phyloP scores from a whole-genome alignment of 2,888 invertebrate genomes.

The Plagodis pulveraria region DNA sequence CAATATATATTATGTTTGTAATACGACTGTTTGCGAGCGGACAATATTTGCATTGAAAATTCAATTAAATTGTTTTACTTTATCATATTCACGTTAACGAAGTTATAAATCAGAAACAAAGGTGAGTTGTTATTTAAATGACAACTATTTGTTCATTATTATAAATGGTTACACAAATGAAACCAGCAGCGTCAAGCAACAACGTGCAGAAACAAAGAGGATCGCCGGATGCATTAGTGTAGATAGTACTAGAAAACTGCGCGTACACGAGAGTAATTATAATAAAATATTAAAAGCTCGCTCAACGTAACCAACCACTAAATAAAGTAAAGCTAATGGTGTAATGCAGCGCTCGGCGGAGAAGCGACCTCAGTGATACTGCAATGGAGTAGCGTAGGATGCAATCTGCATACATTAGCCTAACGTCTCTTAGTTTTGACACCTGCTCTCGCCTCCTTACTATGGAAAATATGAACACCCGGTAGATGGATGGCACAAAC shows the following conservation, averaged over 20 bases:
- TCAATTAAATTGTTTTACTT: conserved; percentile 18
- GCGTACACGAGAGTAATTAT: conserved; percentile 35
- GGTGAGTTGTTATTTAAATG: conserved; percentile 10
- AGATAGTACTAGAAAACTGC: conserved; percentile 33
- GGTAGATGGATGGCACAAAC: conserved; percentile 76
- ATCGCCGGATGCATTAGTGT: conserved; percentile 27
- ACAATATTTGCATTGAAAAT: conserved; percentile 32
- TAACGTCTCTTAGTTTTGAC: conserved; percentile 82
- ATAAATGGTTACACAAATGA: conserved; percentile 4
- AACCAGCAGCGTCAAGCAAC: conserved; percentile 4
- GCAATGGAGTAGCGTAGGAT: conserved; percentile 64
- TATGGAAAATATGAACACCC: conserved; percentile 57
- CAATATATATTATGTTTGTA: conserved; percentile 58
- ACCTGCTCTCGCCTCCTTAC: conserved; percentile 69
- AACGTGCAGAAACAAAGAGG: conserved; percentile 25
- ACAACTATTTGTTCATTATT: conserved; percentile 5
- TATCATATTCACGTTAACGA: conserved; percentile 16
- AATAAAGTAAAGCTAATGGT: conserved; percentile 68
- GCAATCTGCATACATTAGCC: conserved; percentile 84
- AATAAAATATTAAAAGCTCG: conserved; percentile 41
- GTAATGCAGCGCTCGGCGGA: conserved; percentile 53
- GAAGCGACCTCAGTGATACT: conserved; percentile 38
- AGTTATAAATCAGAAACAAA: conserved; percentile 14
- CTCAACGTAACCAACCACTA: conserved; percentile 52
- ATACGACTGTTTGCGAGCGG: conserved; percentile 35